Evolutionary conservation across 92 coral and sea anemone genomes (phyloP), one percentile per base, ranked within the genome.

Genomic region (Anthopleura xanthogrammica): DNA sequence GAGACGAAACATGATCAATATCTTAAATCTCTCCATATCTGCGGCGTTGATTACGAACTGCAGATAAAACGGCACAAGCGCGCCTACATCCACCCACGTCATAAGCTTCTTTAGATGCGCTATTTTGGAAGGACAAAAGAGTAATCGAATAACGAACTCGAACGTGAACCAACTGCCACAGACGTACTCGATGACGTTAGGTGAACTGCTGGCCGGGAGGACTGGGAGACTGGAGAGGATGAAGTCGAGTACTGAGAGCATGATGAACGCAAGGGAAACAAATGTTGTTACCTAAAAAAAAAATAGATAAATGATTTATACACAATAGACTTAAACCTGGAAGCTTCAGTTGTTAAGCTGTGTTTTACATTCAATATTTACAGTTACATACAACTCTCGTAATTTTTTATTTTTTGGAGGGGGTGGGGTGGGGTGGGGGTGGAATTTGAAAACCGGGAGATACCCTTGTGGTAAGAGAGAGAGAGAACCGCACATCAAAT

Each of bases 31-130:
- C 80, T 90, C 89, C 88, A 88, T 81, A 70, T 90, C 80, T 24
- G 82, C 83, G 36, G 78, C 72, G 80, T 80, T 82, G 16, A 90
- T 85, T 5, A 89, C 88, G 72, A 92, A 86, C 13, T 91, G 92
- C 10, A 92, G 75, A 62, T 90, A 88, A 57, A 87, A 92, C 12
- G 96, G 96, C 55, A 92, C 50, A 17, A 92, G 79, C 20, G 93
- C 91, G 22, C 92, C 92, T 29, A 92, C 83, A 82, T 92, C 93
- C 9, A 92, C 96, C 96, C 96, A 92, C 52, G 92, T 90, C 83
- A 91, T 86, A 43, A 89, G 85, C 65, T 85, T 84, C 88, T 85
- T 87, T 3, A 92, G 71, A 52, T 90, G 93, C 55, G 81, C 76
- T 43, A 80, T 62, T 43, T 72, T 83, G 5, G 86, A 82, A 8